phyloP scores from a whole-genome alignment of 2,888 invertebrate species.

The Nemurella pictetii region DNA sequence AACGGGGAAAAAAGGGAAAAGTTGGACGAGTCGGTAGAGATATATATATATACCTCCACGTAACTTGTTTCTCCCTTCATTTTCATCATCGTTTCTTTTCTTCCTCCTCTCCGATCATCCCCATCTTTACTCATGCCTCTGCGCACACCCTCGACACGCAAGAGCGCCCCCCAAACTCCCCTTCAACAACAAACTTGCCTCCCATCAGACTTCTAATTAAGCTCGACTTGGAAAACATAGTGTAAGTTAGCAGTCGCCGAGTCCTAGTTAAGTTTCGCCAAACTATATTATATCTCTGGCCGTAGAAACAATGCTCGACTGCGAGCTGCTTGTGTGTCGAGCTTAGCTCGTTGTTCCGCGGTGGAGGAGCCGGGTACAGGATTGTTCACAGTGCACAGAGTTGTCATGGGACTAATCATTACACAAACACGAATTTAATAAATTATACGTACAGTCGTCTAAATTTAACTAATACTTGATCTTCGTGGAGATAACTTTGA shows the following conservation, averaged over 20 bases:
- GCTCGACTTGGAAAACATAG: neutral
- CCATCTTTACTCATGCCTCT: conserved; percentile 35
- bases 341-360: too few species aligned
- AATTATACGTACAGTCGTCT: too few species aligned
- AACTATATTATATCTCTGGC: neutral
- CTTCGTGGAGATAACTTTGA: too few species aligned
- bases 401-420: too few species aligned
- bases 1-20: neutral
- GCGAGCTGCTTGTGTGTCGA: neutral
- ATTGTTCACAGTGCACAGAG: too few species aligned
- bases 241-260: neutral
- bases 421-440: too few species aligned
- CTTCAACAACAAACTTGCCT: conserved; percentile 12
- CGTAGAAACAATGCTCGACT: neutral
- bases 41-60: neutral
- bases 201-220: neutral
- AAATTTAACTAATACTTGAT: too few species aligned
- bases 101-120: conserved; percentile 29
- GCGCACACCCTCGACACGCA: conserved; percentile 33
- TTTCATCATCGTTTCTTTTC: conserved; percentile 28
- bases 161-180: conserved; percentile 25
- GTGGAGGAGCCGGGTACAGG: neutral
- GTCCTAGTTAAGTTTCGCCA: neutral
- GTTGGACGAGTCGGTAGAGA: neutral
- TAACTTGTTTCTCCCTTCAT: conserved; percentile 23